phyloP scores from a whole-genome alignment of 2,113 vertebrate genomes.

The Alethe castanea region DNA sequence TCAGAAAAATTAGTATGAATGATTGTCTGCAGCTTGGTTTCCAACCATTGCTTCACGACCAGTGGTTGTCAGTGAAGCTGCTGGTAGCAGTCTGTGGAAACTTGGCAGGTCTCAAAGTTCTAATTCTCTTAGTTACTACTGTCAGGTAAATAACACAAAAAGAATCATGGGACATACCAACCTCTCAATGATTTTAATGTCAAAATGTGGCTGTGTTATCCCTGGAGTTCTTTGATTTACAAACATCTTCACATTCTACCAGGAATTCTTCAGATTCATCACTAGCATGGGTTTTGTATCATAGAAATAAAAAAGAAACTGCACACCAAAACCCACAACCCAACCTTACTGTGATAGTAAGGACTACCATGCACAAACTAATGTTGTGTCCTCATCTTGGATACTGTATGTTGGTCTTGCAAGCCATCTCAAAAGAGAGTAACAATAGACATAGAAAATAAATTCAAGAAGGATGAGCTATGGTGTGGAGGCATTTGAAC shows the following conservation, averaged over 20 bases:
- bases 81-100: not conserved
- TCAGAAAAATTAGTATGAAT: not conserved
- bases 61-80: not conserved
- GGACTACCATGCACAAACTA: not conserved
- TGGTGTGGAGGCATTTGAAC: not conserved
- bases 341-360: not conserved
- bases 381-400: not conserved
- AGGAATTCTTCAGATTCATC: not conserved
- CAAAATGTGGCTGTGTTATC: not conserved
- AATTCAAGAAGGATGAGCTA: not conserved
- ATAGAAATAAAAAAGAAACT: not conserved
- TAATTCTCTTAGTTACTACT: not conserved
- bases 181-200: not conserved
- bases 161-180: not conserved
- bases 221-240: not conserved
- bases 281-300: rapidly evolving
- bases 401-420: not conserved
- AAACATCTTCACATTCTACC: not conserved
- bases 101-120: not conserved
- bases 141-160: not conserved
- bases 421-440: not conserved
- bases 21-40: not conserved
- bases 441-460: not conserved
- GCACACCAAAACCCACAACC: not conserved
- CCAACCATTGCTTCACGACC: not conserved